phyloP scores from a whole-genome alignment of 37 sponge, comb jelly and placozoan genomes.

The Ephydatia muelleri region DNA sequence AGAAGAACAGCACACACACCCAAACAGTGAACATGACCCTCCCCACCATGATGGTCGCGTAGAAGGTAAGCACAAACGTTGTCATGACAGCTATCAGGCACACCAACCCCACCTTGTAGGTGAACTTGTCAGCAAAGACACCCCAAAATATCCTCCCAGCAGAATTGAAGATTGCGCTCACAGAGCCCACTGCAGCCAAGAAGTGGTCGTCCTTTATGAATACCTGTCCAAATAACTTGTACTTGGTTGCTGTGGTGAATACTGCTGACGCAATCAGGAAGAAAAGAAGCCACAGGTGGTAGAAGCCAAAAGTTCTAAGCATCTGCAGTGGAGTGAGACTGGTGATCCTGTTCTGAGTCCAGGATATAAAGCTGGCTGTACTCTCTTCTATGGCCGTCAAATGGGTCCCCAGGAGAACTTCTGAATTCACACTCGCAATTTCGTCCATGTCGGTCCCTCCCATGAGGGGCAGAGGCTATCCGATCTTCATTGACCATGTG shows the following conservation, averaged over 20 bases:
- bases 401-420: neutral
- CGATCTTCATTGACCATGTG: no score
- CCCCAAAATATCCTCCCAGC: slow-evolving; percentile 83
- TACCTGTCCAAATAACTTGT: slow-evolving; percentile 68
- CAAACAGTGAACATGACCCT: slow-evolving; percentile 60
- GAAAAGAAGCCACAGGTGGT: slow-evolving; percentile 80
- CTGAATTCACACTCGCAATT: no score
- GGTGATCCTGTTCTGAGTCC: slow-evolving; percentile 18
- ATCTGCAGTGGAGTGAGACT: slow-evolving; percentile 66
- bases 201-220: slow-evolving; percentile 67
- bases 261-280: slow-evolving; percentile 52
- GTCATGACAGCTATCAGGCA: slow-evolving; percentile 41
- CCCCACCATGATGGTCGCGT: slow-evolving; percentile 23
- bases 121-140: slow-evolving; percentile 53
- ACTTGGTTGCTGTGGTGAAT: slow-evolving; percentile 46
- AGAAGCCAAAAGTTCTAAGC: slow-evolving; percentile 64
- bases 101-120: slow-evolving; percentile 71
- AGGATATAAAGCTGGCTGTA: no score
- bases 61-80: slow-evolving; percentile 44
- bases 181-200: slow-evolving; percentile 60
- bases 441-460: no score
- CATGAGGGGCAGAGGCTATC: no score
- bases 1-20: slow-evolving; percentile 86
- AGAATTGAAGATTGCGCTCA: slow-evolving; percentile 65
- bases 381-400: neutral